phyloP scores from a whole-genome alignment of 2,888 invertebrate species.

The Hypselothyrea guttata region DNA sequence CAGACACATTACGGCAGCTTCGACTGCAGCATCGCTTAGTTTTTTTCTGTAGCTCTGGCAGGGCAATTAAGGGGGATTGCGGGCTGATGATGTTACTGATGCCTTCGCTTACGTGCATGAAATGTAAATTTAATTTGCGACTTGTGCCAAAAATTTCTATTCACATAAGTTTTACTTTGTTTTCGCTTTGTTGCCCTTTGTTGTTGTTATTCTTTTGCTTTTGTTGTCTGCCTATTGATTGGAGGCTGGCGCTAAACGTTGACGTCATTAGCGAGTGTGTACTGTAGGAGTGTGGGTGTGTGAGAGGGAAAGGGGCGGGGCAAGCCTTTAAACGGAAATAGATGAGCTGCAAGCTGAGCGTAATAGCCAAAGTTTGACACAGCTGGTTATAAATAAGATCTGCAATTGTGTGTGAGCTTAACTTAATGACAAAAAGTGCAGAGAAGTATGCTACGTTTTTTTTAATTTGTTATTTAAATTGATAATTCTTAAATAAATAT shows the following conservation, averaged over 20 bases:
- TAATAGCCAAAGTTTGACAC: conserved; percentile 33
- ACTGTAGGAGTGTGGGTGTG: conserved; percentile 3
- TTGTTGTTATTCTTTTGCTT: conserved; percentile 22
- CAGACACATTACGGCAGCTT: conserved; percentile 15
- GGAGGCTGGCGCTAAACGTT: conserved; percentile 45
- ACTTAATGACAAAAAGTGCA: neutral
- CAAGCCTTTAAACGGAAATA: conserved; percentile 29
- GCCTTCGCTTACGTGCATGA: conserved; percentile 63
- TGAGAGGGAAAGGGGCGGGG: conserved; percentile 10
- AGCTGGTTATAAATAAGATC: neutral
- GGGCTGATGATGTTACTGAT: neutral
- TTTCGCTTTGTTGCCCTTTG: conserved; percentile 33
- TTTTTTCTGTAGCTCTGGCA: conserved; percentile 23
- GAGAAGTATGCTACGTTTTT: too few relatives aligned
- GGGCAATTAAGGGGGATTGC: conserved; percentile 33
- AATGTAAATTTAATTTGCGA: conserved; percentile 75
- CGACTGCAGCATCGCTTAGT: conserved; percentile 42
- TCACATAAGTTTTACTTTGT: conserved; percentile 35
- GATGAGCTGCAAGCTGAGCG: conserved; percentile 29
- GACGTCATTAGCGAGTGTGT: conserved; percentile 60
- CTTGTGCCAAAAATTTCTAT: conserved; percentile 60
- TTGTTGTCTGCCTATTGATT: conserved; percentile 32
- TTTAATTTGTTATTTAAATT: too few relatives aligned
- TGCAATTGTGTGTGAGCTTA: neutral
- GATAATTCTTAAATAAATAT: too few relatives aligned